These are phyloP conservation scores for Choristoneura rosaceana DNA, from an alignment of 2,888 invertebrate genomes.

Conservation along the genomic window DNA sequence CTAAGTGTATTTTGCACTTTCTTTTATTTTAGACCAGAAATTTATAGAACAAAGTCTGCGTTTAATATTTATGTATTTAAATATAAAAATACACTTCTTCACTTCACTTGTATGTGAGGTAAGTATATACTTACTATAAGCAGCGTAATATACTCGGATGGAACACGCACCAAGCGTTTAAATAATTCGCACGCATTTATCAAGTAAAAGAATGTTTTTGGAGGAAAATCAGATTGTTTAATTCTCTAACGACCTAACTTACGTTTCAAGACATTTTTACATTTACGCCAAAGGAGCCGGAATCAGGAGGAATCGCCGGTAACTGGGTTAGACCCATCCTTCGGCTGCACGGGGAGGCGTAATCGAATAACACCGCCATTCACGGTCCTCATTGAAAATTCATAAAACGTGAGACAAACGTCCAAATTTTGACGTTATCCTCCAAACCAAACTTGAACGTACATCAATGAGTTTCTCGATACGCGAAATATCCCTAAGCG, in stretches of 20 bases:
- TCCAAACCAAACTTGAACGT: background rate
- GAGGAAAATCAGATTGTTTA: constrained; percentile 24
- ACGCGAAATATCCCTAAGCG: no score
- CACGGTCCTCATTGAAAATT: constrained; percentile 23
- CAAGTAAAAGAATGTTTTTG: background rate
- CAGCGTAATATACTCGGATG: background rate
- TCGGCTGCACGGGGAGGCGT: constrained; percentile 20
- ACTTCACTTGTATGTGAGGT: background rate
- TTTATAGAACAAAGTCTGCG: no score
- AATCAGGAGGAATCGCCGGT: constrained; percentile 33
- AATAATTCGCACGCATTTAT: background rate
- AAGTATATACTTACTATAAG: background rate
- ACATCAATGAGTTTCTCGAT: no score
- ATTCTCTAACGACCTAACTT: constrained; percentile 30
- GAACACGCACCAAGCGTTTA: background rate
- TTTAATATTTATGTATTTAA: no score
- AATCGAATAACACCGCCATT: constrained; percentile 32
- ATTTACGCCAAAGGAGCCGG: constrained; percentile 35
- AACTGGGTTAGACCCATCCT: constrained; percentile 31
- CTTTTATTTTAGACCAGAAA: no score
- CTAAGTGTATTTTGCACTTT: no score
- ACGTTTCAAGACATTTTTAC: constrained; percentile 28
- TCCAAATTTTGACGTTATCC: background rate
- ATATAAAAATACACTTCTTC: no score
- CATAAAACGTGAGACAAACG: constrained; percentile 21